Evolutionary conservation across 2,113 vertebrate species (phyloP), one percentile per base, ranked within the genome.

Genomic region (Rhabdomys dilectus): DNA sequence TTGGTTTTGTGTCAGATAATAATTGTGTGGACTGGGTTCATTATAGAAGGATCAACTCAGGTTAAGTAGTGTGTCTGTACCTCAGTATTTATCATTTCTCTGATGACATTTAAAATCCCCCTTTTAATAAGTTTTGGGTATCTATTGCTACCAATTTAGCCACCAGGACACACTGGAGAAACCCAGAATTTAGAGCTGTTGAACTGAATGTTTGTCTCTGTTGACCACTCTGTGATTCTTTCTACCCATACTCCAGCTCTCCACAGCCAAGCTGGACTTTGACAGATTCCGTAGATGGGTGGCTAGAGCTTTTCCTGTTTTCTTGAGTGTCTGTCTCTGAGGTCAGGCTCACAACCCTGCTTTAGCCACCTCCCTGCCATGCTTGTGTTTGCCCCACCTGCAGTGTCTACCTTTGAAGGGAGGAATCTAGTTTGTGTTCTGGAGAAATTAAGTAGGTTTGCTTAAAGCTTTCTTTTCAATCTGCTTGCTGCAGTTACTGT

Each of bases 401-500:
- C 45, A 85, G 16, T 7, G 16, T 66, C 60, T 77, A n/a, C 22
- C n/a, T 3, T 17, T 90, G 42, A 72, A 60, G 34, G 53, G 15
- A 68, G 19, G 92, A 85, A 68, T 81, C 1, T 3, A 86, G 58
- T 87, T 26, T 91, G 7, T 8, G 26, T 87, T 81, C 5, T 88
- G 68, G 26, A 89, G 85, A 90, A 62, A 8, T 81, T 6, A 95
- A 89, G 48, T 53, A 81, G 42, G 78, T 72, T 91, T 89, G 9
- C 22, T 64, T 56, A 95, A 19, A 42, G 45, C 31, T 97, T 95
- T 92, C 58, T 77, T 95, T 84, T 45, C 19, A 78, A 87, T 84
- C 62, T 12, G 8, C 92, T 39, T 94, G 8, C 81, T 2, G 72
- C 26, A 39, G 53, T 93, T 64, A 29, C 31, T 95, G 88, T 80